Base-by-base conservation (phyloP, 2,113 vertebrate species). In the Chloropsis hardwickii region DNA sequence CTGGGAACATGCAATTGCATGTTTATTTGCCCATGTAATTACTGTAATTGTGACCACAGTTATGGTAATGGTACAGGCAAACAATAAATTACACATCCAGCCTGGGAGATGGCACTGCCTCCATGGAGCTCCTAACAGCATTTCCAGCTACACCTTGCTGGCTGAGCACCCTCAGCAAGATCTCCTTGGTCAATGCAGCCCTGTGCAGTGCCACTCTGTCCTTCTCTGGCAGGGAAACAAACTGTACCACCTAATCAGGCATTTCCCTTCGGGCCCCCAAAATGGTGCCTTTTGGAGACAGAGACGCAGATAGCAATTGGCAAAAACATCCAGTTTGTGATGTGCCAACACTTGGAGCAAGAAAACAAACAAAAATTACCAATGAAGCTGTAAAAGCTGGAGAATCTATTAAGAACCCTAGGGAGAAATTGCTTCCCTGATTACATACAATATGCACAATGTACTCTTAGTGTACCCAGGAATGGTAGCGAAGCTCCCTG, bases 291-390 rank as follows among this genome's bases (percentile, higher is more conserved):
- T 74, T 66, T 64, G 69, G 77, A 95, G 83, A 86, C 51, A 87
- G 61, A 2, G 0, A 31, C 2, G 1, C 56, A 80, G 78, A 61
- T 3, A 65, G 42, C 1, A 21, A 53, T 22, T 82, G 67, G 87
- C 74, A 95, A 88, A 86, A 57, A 23, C 2, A 3, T 87, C 66
- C 60, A 18, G n/a, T 72, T 81, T 78, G 54, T 88, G 85, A 91
- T 56, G 58, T 69, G 84, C 71, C 58, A 69, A 31, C 54, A 66
- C 39, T 56, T 21, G 47, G 83, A 96, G 86, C 69, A 82, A 84
- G 86, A 74, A 91, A 93, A 37, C 70, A 91, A 81, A 81, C 23
- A 88, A 81, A 92, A 95, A 92, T 58, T 60, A 85, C 84, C 70
- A 70, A 79, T 77, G 72, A 86, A 93, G 62, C 54, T 77, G 58